phyloP scores from a whole-genome alignment of 2,113 vertebrate genomes.

The Patagioenas fasciata region DNA sequence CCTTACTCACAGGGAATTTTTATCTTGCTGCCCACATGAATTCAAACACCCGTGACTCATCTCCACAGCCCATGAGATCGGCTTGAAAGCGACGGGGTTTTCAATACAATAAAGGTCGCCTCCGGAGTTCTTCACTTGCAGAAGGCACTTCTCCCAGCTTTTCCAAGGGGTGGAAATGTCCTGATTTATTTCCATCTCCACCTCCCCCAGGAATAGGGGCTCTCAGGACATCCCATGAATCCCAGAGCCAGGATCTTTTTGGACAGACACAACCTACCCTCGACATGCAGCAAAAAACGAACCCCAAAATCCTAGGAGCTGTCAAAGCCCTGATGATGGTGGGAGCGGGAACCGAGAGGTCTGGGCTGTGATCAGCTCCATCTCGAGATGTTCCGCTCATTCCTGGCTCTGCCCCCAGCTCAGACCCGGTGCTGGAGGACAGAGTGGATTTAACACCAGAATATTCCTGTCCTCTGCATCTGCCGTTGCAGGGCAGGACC shows the following conservation, averaged over 20 bases:
- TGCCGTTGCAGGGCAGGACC: neutral
- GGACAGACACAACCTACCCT: neutral
- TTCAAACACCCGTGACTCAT: slow-evolving; percentile 18
- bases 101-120: neutral
- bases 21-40: slow-evolving; percentile 2
- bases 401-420: neutral
- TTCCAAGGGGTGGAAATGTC: neutral
- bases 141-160: neutral
- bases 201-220: neutral
- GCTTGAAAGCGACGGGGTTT: neutral
- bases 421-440: rapidly evolving
- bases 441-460: neutral
- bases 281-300: neutral
- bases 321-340: rapidly evolving
- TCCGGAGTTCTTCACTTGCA: neutral
- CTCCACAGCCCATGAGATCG: slow-evolving; percentile 1
- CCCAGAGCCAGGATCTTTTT: neutral
- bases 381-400: neutral
- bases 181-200: neutral
- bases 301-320: neutral
- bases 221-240: neutral
- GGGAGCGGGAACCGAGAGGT: neutral
- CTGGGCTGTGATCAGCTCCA: neutral
- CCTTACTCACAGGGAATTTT: slow-evolving; percentile 44
- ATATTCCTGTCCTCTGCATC: neutral